Percentiles rank a stretch among this genome's conserved stretches.
Evolutionary conservation across 2,113 vertebrate species (phyloP).

Genomic region (Talpa occidentalis): DNA sequence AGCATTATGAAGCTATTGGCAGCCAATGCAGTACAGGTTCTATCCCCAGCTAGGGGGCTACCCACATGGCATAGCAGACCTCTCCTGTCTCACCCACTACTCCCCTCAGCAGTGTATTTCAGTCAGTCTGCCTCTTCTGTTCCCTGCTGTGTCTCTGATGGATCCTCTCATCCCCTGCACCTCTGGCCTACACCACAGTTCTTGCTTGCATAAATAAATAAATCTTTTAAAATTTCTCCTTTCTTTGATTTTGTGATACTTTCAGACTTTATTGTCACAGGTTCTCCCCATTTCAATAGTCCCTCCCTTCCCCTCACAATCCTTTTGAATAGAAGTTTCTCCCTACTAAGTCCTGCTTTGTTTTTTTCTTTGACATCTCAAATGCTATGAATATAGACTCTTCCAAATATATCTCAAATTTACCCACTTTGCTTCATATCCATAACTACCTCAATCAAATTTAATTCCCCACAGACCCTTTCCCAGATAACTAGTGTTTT

Average conservation of each 20-base stretch:
- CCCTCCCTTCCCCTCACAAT: background rate
- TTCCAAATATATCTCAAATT: constrained; percentile 26
- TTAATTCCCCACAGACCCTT: background rate
- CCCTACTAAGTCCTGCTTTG: background rate
- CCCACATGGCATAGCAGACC: too few species aligned
- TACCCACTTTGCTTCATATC: background rate
- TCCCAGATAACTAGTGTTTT: background rate
- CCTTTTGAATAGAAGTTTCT: constrained; percentile 10
- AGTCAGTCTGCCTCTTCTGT: too few species aligned
- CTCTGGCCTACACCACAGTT: too few species aligned
- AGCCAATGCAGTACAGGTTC: too few species aligned
- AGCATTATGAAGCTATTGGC: too few species aligned
- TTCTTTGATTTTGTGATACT: background rate
- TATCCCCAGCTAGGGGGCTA: too few species aligned
- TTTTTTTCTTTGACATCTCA: constrained; percentile 14
- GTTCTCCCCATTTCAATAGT: background rate
- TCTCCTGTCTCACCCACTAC: too few species aligned
- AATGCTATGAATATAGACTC: background rate
- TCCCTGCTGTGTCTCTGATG: too few species aligned
- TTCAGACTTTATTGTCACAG: background rate
- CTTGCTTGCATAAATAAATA: too few species aligned
- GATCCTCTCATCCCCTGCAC: too few species aligned
- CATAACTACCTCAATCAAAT: background rate
- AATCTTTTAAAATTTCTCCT: too few species aligned
- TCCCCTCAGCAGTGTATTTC: too few species aligned